A percentile compares a stretch with the other conserved stretches of the same genome.
Conservation (phyloP, 2,113 vertebrate species). For the Silurus meridionalis region DNA sequence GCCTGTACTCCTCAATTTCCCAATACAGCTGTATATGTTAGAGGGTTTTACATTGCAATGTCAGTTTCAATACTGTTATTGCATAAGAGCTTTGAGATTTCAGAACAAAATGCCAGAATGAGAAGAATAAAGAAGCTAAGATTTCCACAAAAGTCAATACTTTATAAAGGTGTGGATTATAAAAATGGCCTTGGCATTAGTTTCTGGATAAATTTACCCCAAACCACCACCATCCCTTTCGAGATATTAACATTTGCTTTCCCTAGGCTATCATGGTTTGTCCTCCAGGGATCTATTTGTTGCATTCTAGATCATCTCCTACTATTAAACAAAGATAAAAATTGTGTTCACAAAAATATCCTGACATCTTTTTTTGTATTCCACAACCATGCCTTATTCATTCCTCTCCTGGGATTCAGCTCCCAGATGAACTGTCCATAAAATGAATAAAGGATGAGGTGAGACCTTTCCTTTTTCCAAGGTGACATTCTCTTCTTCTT, state of each 20-base stretch:
- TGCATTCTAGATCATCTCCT: slow-evolving; percentile 30
- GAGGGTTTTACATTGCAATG: not conserved
- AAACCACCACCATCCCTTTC: not conserved
- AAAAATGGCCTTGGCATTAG: not conserved
- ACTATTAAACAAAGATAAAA: slow-evolving; percentile 1
- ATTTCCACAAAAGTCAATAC: not conserved
- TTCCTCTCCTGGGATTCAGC: slow-evolving; percentile 56
- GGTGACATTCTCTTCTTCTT: slow-evolving; percentile 35
- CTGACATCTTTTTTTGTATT: slow-evolving; percentile 6
- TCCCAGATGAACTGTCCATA: slow-evolving; percentile 18
- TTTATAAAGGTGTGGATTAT: not conserved
- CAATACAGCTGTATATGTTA: slow-evolving; percentile 10
- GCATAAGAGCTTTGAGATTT: not conserved
- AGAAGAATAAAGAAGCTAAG: not conserved
- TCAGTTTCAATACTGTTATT: not conserved
- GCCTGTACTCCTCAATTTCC: not conserved
- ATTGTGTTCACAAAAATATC: not conserved
- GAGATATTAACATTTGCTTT: not conserved
- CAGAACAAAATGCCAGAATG: not conserved
- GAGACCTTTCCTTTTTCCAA: slow-evolving; percentile 49
- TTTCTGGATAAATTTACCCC: not conserved
- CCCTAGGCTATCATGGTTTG: slow-evolving; percentile 36
- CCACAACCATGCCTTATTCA: slow-evolving; percentile 7
- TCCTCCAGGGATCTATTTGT: slow-evolving; percentile 18
- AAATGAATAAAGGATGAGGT: slow-evolving; percentile 69